Percentiles rank a stretch among this genome's conserved stretches.
These are phyloP conservation scores for Desmophyllum pertusum DNA, from an alignment of 92 coral and sea anemone genomes.

Conservation along the genomic window DNA sequence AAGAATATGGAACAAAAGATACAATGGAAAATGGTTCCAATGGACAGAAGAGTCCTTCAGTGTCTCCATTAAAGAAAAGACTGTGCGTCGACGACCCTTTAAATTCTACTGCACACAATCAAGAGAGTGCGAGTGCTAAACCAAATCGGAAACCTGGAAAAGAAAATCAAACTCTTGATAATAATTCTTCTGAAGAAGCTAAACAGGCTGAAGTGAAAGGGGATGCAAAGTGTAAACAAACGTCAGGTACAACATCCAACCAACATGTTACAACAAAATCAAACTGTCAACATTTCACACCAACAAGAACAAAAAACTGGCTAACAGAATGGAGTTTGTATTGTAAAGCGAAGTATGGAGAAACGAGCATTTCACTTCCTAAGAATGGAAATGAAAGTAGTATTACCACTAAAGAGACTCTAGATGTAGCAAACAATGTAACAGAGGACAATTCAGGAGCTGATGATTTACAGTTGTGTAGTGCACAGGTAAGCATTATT, in stretches of 20 bases:
- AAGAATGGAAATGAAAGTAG: constrained; percentile 20
- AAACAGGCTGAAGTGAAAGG: background rate
- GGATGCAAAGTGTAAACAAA: background rate
- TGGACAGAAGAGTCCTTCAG: constrained; percentile 24
- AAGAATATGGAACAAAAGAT: background rate
- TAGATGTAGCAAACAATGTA: background rate
- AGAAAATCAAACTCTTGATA: background rate
- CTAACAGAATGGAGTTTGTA: constrained; percentile 17
- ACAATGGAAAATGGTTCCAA: background rate
- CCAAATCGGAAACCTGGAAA: background rate
- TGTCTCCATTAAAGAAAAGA: constrained; percentile 58
- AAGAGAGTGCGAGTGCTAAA: background rate
- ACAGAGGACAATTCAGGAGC: background rate
- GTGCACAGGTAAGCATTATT: background rate
- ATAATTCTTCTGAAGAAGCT: background rate
- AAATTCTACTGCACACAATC: constrained; percentile 9
- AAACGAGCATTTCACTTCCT: background rate
- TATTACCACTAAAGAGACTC: background rate
- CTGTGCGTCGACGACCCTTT: constrained; percentile 37
- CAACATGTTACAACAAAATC: background rate
- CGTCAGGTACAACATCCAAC: background rate
- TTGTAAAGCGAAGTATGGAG: constrained; percentile 2
- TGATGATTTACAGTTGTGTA: background rate
- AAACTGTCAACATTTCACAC: background rate
- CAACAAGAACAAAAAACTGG: constrained; percentile 28